Conservation (phyloP, 1,140 invertebrate genomes). For the Oscheius sp. region DNA sequence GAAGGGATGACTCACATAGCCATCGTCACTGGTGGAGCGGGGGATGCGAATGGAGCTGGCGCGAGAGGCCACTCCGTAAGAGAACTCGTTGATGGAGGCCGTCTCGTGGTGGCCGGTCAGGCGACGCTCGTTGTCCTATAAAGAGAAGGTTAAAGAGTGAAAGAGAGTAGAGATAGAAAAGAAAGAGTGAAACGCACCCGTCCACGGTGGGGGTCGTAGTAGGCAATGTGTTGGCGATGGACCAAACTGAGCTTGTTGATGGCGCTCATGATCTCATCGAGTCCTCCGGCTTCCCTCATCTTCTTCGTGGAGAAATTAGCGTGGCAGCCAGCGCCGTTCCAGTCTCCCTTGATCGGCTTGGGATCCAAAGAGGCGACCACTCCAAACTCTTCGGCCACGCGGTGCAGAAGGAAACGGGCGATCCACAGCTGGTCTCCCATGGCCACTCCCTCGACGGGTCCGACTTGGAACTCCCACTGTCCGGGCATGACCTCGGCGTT, state of each 20-base stretch:
- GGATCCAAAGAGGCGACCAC: constrained; percentile 80
- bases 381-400: constrained; percentile 84
- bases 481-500: constrained; percentile 91
- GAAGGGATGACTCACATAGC: constrained; percentile 56
- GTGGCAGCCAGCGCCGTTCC: constrained; percentile 85
- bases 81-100: constrained; percentile 79
- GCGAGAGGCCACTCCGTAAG: constrained; percentile 74
- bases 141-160: not conserved
- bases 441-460: constrained; percentile 72
- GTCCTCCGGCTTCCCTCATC: constrained; percentile 80
- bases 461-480: constrained; percentile 67
- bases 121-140: constrained; percentile 74
- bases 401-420: constrained; percentile 76
- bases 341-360: constrained; percentile 74
- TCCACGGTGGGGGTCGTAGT: constrained; percentile 79
- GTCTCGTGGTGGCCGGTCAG: constrained; percentile 84
- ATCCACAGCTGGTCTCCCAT: constrained; percentile 86
- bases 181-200: not conserved
- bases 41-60: constrained; percentile 79
- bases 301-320: constrained; percentile 84
- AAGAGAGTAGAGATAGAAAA: not conserved
- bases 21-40: constrained; percentile 77
- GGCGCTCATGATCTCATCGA: constrained; percentile 63
- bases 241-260: constrained; percentile 76
- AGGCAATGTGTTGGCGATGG: constrained; percentile 81